Percentiles rank a stretch among this genome's conserved stretches.
Conservation (phyloP, 2,888 invertebrate species). For the Mythimna vitellina region DNA sequence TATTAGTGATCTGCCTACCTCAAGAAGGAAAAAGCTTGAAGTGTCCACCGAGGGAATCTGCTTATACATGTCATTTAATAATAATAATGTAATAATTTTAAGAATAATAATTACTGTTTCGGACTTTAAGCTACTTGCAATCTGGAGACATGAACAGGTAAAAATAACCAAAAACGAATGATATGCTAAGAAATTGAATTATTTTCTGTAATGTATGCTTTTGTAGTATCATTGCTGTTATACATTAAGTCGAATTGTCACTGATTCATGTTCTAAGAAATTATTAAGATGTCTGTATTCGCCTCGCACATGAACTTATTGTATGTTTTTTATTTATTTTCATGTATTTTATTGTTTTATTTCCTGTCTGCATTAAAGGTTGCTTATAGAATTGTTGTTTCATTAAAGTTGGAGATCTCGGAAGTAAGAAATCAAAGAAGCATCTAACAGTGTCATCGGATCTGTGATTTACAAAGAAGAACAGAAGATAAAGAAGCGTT, state of each 20-base stretch:
- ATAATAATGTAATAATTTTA: constrained; percentile 2
- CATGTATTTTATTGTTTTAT: constrained; percentile 15
- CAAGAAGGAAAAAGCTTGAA: constrained; percentile 49
- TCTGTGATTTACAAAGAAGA: neutral
- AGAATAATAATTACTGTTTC: constrained; percentile 12
- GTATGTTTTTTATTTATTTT: constrained; percentile 8
- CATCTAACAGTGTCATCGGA: neutral
- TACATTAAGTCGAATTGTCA: constrained; percentile 25
- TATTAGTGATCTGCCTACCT: constrained; percentile 52
- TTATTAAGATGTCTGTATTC: constrained; percentile 13
- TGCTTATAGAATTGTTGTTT: constrained; percentile 22
- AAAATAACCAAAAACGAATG: constrained; percentile 2
- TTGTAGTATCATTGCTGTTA: constrained; percentile 37
- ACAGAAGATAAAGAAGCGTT: constrained; percentile 3
- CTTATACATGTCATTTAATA: constrained; percentile 22
- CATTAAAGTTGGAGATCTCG: constrained; percentile 5
- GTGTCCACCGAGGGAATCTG: constrained; percentile 44
- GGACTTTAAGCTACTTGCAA: neutral
- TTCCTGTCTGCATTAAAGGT: constrained; percentile 40
- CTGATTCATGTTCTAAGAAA: neutral
- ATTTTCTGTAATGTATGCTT: constrained; percentile 37
- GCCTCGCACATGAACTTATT: neutral
- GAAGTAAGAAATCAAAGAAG: constrained; percentile 4
- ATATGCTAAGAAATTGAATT: constrained; percentile 4
- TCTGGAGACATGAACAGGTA: constrained; percentile 11